A percentile compares a stretch with the other conserved stretches of the same genome.
Conservation (phyloP, 2,113 vertebrate genomes). For the Cettia cetti region DNA sequence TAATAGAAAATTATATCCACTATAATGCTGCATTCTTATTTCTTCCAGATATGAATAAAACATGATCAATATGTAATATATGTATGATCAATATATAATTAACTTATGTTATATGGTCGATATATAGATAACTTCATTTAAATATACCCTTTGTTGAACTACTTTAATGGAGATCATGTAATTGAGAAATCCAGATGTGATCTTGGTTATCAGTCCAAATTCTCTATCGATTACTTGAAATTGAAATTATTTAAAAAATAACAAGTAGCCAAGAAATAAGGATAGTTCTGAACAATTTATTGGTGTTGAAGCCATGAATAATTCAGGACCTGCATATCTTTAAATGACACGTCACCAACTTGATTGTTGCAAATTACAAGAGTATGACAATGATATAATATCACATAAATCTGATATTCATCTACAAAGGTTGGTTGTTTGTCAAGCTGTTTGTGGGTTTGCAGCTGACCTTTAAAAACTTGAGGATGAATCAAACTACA, state of each 20-base stretch:
- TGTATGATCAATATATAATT: background rate
- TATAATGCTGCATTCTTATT: background rate
- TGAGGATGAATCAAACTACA: slow-evolving; percentile 55
- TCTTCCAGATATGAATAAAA: background rate
- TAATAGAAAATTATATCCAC: background rate
- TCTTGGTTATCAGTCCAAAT: background rate
- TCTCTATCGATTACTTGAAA: background rate
- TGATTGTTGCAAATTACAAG: background rate
- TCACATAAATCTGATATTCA: slow-evolving; percentile 23
- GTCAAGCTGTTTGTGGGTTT: slow-evolving; percentile 55
- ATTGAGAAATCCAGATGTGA: background rate
- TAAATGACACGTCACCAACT: slow-evolving; percentile 5
- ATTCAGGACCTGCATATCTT: background rate
- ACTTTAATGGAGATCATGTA: background rate
- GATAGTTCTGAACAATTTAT: slow-evolving; percentile 6
- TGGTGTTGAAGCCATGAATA: slow-evolving; percentile 10
- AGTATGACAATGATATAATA: background rate
- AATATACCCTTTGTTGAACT: background rate
- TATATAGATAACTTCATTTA: background rate
- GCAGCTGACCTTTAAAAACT: slow-evolving; percentile 55
- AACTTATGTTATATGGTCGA: no score
- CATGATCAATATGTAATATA: background rate
- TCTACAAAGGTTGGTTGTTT: slow-evolving; percentile 53
- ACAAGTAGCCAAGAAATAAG: background rate
- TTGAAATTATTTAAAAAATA: background rate